Evolutionary conservation across 2,888 invertebrate genomes (phyloP), one percentile per base, ranked within the genome.

Genomic region (Ornithoptera alexandrae): DNA sequence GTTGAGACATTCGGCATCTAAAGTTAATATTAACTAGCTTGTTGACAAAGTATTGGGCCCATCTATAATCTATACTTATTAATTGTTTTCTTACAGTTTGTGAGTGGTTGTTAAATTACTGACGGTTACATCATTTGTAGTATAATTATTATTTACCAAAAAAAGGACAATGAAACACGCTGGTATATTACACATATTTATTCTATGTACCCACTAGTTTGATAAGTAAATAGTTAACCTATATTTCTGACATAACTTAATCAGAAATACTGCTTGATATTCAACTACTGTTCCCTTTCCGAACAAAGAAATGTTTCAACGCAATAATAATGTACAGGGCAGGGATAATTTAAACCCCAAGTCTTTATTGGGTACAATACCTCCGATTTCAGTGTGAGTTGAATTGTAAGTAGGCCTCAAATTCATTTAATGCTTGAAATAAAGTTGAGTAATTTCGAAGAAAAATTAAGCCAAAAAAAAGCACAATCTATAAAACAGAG

Each of bases 261-360:
- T 60, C 18, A 36, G 17, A 36, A 60, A 24, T 36, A 30, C 60
- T 36, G 36, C 60, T 60, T 60, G 60, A 18, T 18, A 60, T 60
- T 60, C 60, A 24, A 60, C 18, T 36, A 36, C 36, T 4, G 24
- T 36, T 36, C 60, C 15, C 18, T 20, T 18, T 20, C 18, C 42
- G 61, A 61, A 61, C 61, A 61, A 39, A 61, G 61, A 61, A 61
- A 61, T 61, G 61, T 61, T 61, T 61, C 61, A 39, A 36, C 61
- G 39, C n/a, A 36, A n/a, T 61, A 61, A 39, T 39, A 42, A 39
- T 61, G 61, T 36, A 39, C 36, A 61, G 61, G n/a, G n/a, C 20
- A 36, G 61, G 61, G 39, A 42, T 61, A 61, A 61, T 61, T 61
- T 61, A 39, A 61, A 61, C 61, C 61, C 36, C 61, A 61, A 30